Conservation (phyloP, 2,113 vertebrate genomes). For the Hippocampus mohnikei region DNA sequence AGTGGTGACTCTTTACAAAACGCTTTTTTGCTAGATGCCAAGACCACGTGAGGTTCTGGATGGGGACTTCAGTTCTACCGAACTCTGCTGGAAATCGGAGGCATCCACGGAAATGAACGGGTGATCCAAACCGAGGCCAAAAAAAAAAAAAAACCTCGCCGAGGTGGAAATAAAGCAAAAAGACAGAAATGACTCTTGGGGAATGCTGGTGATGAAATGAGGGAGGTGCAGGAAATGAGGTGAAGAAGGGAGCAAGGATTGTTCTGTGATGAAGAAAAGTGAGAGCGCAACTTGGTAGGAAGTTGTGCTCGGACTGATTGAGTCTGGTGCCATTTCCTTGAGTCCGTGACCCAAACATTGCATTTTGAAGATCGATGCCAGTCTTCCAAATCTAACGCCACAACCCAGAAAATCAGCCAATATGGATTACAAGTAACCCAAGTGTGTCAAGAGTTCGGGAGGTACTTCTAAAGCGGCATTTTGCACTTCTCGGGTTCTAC, state of each 20-base stretch:
- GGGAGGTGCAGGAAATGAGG: slow-evolving; percentile 32
- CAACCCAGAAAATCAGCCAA: neutral
- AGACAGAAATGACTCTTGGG: slow-evolving; percentile 35
- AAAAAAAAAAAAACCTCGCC: slow-evolving; percentile 26
- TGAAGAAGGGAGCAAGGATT: slow-evolving; percentile 34
- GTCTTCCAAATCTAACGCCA: neutral
- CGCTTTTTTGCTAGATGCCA: too few relatives aligned
- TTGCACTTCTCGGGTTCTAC: neutral
- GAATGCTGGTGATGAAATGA: slow-evolving; percentile 18
- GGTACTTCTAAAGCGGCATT: neutral
- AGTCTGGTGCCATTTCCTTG: neutral
- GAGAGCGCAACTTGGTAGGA: neutral
- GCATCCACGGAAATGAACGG: too few relatives aligned
- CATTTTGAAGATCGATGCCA: neutral
- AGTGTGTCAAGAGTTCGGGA: neutral
- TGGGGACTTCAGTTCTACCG: too few relatives aligned
- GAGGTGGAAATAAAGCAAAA: slow-evolving; percentile 44
- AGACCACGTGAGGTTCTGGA: too few relatives aligned
- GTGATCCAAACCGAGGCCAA: too few relatives aligned
- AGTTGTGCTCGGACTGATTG: neutral
- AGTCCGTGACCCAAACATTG: neutral
- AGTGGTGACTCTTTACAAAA: neutral
- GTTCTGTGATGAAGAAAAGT: neutral
- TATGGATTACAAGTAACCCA: neutral
- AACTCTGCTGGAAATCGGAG: too few relatives aligned